Conservation (phyloP, 1,140 invertebrate species). For the Caenorhabditis briggsae region DNA sequence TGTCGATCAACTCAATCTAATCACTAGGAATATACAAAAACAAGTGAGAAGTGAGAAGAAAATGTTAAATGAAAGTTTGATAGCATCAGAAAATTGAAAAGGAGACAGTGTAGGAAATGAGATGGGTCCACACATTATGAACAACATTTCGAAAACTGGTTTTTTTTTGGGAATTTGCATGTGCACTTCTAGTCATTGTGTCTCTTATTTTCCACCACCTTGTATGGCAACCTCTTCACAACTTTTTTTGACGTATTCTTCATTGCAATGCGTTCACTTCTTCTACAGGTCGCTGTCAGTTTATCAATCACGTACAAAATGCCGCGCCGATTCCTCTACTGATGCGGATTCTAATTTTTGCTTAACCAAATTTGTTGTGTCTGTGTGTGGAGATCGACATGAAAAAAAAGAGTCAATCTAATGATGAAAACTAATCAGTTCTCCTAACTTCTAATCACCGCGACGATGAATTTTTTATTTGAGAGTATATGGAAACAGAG, state of each 20-base stretch:
- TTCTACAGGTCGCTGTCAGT: conserved; percentile 39
- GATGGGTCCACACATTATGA: conserved; percentile 34
- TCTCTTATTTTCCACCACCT: not conserved
- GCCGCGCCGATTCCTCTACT: conserved; percentile 19
- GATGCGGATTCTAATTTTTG: conserved; percentile 22
- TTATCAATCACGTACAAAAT: conserved; percentile 45
- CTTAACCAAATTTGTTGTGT: conserved; percentile 25
- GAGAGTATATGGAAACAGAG: not conserved
- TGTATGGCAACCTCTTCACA: conserved; percentile 49
- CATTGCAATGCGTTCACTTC: conserved; percentile 28
- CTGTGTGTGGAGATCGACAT: not conserved
- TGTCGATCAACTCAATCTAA: not conserved
- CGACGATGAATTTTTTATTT: not conserved
- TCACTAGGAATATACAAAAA: conserved; percentile 33
- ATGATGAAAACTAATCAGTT: conserved; percentile 23
- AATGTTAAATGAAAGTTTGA: conserved; percentile 19
- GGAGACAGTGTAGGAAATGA: conserved; percentile 23
- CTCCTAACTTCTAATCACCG: conserved; percentile 25
- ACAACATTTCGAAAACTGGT: conserved; percentile 49
- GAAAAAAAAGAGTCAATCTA: conserved; percentile 30
- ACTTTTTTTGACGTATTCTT: conserved; percentile 25
- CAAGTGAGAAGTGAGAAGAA: not conserved
- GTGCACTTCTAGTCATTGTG: conserved; percentile 16
- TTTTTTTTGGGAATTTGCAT: conserved; percentile 28
- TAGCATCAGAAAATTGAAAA: conserved; percentile 23